These are phyloP conservation scores for Nymphalis polychloros DNA, from an alignment of 2,888 invertebrate species.

Conservation along the genomic window DNA sequence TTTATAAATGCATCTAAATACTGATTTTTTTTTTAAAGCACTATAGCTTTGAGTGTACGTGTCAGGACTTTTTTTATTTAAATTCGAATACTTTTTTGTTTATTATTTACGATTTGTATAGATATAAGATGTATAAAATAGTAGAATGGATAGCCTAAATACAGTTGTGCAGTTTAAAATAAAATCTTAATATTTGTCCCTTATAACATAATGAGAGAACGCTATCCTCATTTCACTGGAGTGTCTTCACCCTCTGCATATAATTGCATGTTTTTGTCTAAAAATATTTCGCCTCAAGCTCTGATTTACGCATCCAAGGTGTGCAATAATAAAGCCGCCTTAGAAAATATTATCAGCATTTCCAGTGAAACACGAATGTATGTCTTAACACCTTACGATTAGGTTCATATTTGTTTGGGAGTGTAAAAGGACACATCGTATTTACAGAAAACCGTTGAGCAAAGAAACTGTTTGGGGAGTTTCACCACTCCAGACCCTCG, in stretches of 20 bases:
- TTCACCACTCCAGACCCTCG: constrained; percentile 67
- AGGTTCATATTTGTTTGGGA: constrained; percentile 52
- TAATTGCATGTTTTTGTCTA: constrained; percentile 80
- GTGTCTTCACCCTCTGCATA: constrained; percentile 61
- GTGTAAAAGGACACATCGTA: constrained; percentile 52
- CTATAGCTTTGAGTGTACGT: no score
- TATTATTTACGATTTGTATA: no score
- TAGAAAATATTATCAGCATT: constrained; percentile 72
- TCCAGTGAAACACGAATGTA: constrained; percentile 46
- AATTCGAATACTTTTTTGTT: no score
- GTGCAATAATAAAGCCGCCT: constrained; percentile 79
- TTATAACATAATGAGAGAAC: constrained; percentile 16
- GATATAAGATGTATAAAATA: no score
- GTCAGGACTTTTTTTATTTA: no score
- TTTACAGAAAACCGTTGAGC: constrained; percentile 75
- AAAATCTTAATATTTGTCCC: constrained; percentile 33
- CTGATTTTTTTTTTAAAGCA: no score
- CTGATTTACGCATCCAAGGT: constrained; percentile 82
- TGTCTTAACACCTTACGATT: constrained; percentile 48
- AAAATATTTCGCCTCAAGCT: constrained; percentile 73
- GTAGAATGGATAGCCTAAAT: no score
- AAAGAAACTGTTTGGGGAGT: constrained; percentile 74
- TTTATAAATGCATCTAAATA: no score
- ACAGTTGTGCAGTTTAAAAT: neutral
- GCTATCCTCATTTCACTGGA: constrained; percentile 25